Percentiles rank a stretch among this genome's conserved stretches.
phyloP scores from a whole-genome alignment of 35 echinoderm and acorn worm species.

The Apostichopus californicus region DNA sequence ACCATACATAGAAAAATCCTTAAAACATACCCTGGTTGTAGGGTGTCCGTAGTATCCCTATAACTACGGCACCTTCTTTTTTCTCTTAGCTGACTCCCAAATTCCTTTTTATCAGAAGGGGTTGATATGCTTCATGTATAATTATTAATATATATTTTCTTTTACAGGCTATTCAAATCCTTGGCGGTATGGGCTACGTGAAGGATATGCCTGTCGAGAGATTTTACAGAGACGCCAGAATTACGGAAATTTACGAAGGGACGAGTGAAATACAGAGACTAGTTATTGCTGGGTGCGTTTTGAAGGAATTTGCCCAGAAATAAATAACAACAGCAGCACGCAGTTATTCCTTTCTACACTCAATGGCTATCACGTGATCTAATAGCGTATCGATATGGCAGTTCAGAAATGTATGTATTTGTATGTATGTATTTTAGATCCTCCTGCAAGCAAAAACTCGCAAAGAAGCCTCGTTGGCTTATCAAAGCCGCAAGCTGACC shows the following conservation, averaged over 20 bases:
- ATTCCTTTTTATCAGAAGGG: neutral
- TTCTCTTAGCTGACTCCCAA: neutral
- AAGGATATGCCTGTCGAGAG: conserved; percentile 92
- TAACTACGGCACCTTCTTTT: too few species aligned
- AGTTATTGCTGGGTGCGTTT: conserved; percentile 81
- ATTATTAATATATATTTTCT: neutral
- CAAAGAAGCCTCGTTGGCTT: too few species aligned
- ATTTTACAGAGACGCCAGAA: conserved; percentile 88
- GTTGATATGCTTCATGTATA: neutral
- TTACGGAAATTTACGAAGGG: conserved; percentile 97
- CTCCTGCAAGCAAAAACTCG: too few species aligned
- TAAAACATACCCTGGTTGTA: too few species aligned
- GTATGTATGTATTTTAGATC: too few species aligned
- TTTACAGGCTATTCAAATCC: conserved; percentile 80
- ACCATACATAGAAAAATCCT: too few species aligned
- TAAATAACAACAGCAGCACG: neutral
- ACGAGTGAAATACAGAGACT: conserved; percentile 96
- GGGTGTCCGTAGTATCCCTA: too few species aligned
- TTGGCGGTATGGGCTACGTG: conserved; percentile 95
- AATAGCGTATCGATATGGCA: too few species aligned
- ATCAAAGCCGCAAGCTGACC: too few species aligned
- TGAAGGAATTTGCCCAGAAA: conserved; percentile 82
- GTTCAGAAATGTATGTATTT: too few species aligned
- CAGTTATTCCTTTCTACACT: too few species aligned
- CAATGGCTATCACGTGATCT: too few species aligned